Conservation (phyloP, 2,113 vertebrate species). For the Scophthalmus maximus region DNA sequence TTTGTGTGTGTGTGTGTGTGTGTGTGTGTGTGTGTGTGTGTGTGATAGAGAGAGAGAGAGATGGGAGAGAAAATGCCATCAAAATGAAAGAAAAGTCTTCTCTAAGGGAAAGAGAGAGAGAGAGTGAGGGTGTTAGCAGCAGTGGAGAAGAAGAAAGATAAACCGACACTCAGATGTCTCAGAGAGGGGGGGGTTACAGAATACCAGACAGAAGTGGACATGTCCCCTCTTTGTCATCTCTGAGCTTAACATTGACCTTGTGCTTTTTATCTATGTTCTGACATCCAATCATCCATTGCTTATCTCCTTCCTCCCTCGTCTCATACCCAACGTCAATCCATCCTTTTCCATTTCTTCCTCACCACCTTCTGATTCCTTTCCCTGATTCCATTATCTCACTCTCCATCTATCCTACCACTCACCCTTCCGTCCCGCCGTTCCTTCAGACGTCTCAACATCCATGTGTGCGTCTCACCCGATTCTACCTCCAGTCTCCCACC, state of each 20-base stretch:
- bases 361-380: not conserved
- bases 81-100: slow-evolving; percentile 45
- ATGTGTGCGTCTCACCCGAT: no score
- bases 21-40: slow-evolving; percentile 21
- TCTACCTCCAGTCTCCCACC: not conserved
- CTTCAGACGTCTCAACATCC: not conserved
- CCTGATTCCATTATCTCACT: slow-evolving; percentile 14
- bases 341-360: slow-evolving; percentile 39
- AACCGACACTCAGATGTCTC: slow-evolving; percentile 25
- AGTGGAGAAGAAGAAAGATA: slow-evolving; percentile 33
- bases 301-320: slow-evolving; percentile 58
- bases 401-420: not conserved
- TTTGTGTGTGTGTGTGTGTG: slow-evolving; percentile 20
- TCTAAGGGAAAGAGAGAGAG: slow-evolving; percentile 26
- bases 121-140: slow-evolving; percentile 11
- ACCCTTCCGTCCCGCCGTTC: not conserved
- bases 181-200: not conserved
- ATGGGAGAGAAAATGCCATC: not conserved
- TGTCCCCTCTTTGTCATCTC: slow-evolving; percentile 66
- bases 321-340: slow-evolving; percentile 30
- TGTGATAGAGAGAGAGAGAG: not conserved
- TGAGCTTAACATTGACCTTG: slow-evolving; percentile 73
- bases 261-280: slow-evolving; percentile 67
- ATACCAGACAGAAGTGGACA: slow-evolving; percentile 48
- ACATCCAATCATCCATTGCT: slow-evolving; percentile 73